Evolutionary conservation across 1,140 invertebrate genomes (phyloP).

Genomic region (Trichomalopsis sarcophagae): DNA sequence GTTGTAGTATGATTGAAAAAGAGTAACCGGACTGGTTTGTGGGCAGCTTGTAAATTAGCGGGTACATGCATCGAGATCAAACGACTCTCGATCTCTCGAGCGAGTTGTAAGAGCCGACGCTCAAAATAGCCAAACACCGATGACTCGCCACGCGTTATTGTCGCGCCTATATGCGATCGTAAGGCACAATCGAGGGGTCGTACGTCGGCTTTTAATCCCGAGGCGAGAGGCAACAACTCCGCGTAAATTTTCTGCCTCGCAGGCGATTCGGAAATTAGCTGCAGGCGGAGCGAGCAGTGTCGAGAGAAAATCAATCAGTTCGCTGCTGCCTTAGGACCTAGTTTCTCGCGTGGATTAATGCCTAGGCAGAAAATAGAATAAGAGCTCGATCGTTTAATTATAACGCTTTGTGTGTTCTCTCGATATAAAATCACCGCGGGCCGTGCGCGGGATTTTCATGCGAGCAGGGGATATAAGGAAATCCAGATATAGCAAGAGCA

Average conservation of each 20-base stretch:
- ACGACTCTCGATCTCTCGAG: slow-evolving; percentile 32
- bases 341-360: slow-evolving; percentile 49
- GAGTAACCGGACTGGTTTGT: background rate
- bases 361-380: slow-evolving; percentile 27
- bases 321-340: slow-evolving; percentile 52
- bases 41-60: background rate
- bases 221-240: slow-evolving; percentile 47
- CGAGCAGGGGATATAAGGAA: background rate
- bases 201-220: slow-evolving; percentile 45
- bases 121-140: background rate
- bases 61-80: slow-evolving; percentile 32
- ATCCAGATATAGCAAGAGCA: background rate
- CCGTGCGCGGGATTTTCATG: background rate
- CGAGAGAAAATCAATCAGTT: slow-evolving; percentile 70
- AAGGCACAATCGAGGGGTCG: slow-evolving; percentile 28
- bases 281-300: slow-evolving; percentile 53
- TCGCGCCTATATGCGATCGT: slow-evolving; percentile 52
- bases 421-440: background rate
- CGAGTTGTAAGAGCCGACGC: slow-evolving; percentile 46
- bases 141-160: slow-evolving; percentile 52
- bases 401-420: background rate
- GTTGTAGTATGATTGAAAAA: slow-evolving; percentile 22
- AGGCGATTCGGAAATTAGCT: slow-evolving; percentile 61
- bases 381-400: background rate
- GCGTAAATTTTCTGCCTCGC: slow-evolving; percentile 57